Percentiles rank a stretch among this genome's conserved stretches.
These are phyloP conservation scores for Heliangelus exortis DNA, from an alignment of 2,797 vertebrate species.

Conservation along the genomic window DNA sequence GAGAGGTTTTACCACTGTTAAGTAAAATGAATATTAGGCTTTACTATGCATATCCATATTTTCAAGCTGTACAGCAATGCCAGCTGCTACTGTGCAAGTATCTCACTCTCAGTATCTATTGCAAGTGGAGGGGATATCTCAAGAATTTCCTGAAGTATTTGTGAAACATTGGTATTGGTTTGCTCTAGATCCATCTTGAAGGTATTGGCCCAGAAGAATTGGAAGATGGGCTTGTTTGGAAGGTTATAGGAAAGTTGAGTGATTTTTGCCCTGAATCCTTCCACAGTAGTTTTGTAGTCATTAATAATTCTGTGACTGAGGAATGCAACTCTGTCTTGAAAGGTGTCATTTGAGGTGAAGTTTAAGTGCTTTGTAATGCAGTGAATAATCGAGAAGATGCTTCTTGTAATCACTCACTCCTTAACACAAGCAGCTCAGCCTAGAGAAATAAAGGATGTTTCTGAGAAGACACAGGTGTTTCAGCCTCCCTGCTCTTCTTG, in stretches of 20 bases:
- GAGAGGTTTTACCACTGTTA: neutral
- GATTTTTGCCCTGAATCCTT: neutral
- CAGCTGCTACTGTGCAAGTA: rapidly evolving
- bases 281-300: neutral
- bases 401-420: neutral
- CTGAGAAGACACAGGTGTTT: neutral
- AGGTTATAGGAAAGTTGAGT: neutral
- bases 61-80: neutral
- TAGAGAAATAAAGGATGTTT: neutral
- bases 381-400: neutral
- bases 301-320: neutral
- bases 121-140: neutral
- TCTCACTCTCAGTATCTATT: neutral
- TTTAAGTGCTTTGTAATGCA: neutral
- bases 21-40: neutral
- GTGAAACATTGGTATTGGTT: neutral
- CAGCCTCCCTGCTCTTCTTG: neutral
- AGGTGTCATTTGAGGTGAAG: neutral
- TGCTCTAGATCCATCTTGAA: neutral
- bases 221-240: neutral
- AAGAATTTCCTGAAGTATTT: neutral
- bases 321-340: neutral
- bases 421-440: neutral
- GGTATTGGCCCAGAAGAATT: neutral
- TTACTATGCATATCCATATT: neutral